phyloP scores from a whole-genome alignment of 1,140 invertebrate genomes.

The Cephus cinctus region DNA sequence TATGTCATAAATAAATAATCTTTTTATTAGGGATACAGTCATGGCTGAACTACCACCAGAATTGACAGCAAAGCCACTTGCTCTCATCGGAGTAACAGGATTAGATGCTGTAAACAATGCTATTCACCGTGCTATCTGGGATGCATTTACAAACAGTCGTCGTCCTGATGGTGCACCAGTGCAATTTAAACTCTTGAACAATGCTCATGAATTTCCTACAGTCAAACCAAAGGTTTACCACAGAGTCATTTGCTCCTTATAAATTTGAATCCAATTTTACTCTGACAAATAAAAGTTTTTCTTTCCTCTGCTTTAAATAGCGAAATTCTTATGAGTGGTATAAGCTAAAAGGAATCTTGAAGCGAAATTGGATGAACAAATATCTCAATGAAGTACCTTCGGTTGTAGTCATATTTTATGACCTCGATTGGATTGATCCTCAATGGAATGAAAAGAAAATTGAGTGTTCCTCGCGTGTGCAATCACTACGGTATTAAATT shows the following conservation, averaged over 20 bases:
- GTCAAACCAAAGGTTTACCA: conserved; percentile 77
- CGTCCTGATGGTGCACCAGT: conserved; percentile 79
- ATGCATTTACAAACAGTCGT: conserved; percentile 82
- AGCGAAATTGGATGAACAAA: conserved; percentile 94
- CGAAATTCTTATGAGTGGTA: conserved; percentile 93
- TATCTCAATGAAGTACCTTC: conserved; percentile 88
- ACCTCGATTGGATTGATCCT: conserved; percentile 95
- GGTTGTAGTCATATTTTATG: conserved; percentile 92
- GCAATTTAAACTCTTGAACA: conserved; percentile 77
- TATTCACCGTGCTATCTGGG: conserved; percentile 88
- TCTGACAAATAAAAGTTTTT: not conserved
- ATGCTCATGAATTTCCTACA: conserved; percentile 83
- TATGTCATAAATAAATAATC: too few relatives aligned
- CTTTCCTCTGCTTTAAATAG: conserved; percentile 38
- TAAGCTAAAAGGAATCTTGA: conserved; percentile 93
- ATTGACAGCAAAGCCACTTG: conserved; percentile 75
- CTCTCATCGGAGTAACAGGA: conserved; percentile 82
- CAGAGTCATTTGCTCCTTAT: not conserved
- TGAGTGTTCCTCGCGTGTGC: conserved; percentile 88
- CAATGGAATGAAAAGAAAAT: conserved; percentile 92
- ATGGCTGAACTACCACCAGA: conserved; percentile 72
- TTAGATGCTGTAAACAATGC: conserved; percentile 82
- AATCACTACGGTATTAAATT: conserved; percentile 72
- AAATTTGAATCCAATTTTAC: conserved; percentile 7
- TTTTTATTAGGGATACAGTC: too few relatives aligned